Conservation (phyloP, 2,113 vertebrate genomes). For the Neolamprologus toae region DNA sequence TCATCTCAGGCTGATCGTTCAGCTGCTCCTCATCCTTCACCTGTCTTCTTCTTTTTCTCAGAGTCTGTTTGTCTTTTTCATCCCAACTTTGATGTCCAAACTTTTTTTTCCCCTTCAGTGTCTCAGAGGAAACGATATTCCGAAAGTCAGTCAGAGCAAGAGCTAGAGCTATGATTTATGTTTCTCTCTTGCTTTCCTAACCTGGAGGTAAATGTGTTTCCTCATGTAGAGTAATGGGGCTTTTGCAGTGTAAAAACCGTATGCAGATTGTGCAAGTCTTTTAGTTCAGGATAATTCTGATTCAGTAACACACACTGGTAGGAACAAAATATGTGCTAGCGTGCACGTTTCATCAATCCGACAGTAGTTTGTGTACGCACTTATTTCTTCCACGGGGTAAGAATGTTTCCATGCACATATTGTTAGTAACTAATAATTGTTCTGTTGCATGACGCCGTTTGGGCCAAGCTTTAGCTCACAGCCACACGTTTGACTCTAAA, state of each 20-base stretch:
- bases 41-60: background rate
- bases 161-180: background rate
- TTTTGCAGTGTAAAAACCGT: rapidly evolving
- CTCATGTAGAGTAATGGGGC: background rate
- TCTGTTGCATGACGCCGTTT: rapidly evolving
- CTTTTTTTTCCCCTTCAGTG: background rate
- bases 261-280: background rate
- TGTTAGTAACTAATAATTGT: rapidly evolving
- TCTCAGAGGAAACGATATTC: background rate
- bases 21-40: background rate
- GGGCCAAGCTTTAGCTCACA: background rate
- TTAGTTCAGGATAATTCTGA: background rate
- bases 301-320: background rate
- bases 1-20: background rate
- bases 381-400: background rate
- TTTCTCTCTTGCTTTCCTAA: background rate
- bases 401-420: background rate
- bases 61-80: background rate
- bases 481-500: background rate
- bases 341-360: rapidly evolving
- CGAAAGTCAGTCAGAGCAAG: rapidly evolving
- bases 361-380: background rate
- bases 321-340: background rate
- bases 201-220: background rate
- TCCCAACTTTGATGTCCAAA: background rate